phyloP scores from a whole-genome alignment of 2,797 vertebrate genomes.

The Aeoliscus strigatus region DNA sequence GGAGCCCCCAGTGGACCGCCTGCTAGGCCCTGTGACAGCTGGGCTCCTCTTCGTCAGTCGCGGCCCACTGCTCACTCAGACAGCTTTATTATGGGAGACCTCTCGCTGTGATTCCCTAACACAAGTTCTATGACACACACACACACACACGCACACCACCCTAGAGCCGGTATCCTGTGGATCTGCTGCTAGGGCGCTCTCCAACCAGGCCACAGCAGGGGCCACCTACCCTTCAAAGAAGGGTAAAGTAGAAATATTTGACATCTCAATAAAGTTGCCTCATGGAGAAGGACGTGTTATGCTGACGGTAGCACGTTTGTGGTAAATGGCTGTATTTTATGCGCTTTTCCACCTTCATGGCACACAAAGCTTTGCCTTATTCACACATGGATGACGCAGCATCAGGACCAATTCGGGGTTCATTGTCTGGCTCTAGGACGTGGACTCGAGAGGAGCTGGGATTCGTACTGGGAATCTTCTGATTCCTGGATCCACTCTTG shows the following conservation, averaged over 20 bases:
- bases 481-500: too few relatives aligned
- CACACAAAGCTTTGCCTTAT: too few relatives aligned
- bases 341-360: too few relatives aligned
- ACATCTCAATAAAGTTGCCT: conserved; percentile 61
- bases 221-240: conserved; percentile 56
- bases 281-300: conserved; percentile 10
- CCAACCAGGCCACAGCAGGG: conserved; percentile 60
- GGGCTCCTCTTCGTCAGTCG: conserved; percentile 68
- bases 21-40: conserved; percentile 62
- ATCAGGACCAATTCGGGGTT: too few relatives aligned
- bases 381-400: too few relatives aligned
- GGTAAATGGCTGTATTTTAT: too few relatives aligned
- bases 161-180: conserved; percentile 41
- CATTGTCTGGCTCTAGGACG: too few relatives aligned
- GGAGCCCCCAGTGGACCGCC: conserved; percentile 52
- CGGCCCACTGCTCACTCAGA: conserved; percentile 70
- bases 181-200: conserved; percentile 53
- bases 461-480: too few relatives aligned
- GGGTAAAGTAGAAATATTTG: conserved; percentile 50
- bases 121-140: conserved; percentile 44
- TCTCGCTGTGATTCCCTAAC: conserved; percentile 55
- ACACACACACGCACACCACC: conserved; percentile 27
- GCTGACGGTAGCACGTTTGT: conserved; percentile 6
- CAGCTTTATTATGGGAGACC: conserved; percentile 67
- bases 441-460: too few relatives aligned